Evolutionary conservation across 1,140 invertebrate genomes (phyloP).

Genomic region (Olivierus martensii): DNA sequence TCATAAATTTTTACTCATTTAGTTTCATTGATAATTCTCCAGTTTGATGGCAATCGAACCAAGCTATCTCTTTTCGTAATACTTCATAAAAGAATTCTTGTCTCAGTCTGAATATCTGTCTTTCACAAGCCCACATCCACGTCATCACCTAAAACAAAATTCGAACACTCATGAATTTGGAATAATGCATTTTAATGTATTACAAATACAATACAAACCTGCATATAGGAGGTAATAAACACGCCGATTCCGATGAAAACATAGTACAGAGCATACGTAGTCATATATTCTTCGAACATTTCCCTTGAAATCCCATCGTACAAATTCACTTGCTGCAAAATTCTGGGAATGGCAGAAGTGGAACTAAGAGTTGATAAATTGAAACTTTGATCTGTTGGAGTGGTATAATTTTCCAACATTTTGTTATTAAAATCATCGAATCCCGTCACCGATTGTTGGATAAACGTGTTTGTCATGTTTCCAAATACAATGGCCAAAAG

Average conservation of each 20-base stretch:
- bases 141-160: constrained; percentile 24
- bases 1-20: constrained; percentile 53
- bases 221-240: constrained; percentile 9
- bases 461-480: constrained; percentile 19
- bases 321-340: no score
- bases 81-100: constrained; percentile 30
- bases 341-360: not conserved
- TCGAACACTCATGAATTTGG: not conserved
- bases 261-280: constrained; percentile 11
- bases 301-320: not conserved
- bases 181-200: not conserved
- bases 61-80: constrained; percentile 55
- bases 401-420: not conserved
- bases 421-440: not conserved
- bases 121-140: constrained; percentile 32
- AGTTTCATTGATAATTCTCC: constrained; percentile 67
- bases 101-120: constrained; percentile 28
- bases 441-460: constrained; percentile 1
- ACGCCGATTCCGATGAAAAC: constrained; percentile 15
- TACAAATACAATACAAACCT: constrained; percentile 3
- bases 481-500: constrained; percentile 20
- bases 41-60: constrained; percentile 66
- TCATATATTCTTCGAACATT: constrained; percentile 11
- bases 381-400: no score
- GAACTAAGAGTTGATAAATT: no score